phyloP scores from a whole-genome alignment of 2,797 vertebrate genomes.

The Steatocranus sp. region DNA sequence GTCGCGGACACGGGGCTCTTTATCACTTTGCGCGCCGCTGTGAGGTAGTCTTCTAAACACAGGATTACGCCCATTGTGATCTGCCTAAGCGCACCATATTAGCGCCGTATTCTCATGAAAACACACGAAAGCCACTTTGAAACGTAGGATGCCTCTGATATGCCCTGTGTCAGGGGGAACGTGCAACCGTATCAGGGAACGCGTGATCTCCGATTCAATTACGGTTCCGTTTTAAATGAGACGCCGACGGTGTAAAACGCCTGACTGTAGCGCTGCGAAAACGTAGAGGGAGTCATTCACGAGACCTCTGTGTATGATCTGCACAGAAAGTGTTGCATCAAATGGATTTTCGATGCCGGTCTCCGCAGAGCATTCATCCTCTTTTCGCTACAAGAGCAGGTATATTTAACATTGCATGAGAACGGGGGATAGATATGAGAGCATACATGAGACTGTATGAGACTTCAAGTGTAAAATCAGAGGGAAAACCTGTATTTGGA shows the following conservation, averaged over 20 bases:
- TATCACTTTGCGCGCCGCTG: conserved; percentile 16
- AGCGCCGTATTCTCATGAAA: conserved; percentile 53
- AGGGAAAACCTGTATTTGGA: conserved; percentile 4
- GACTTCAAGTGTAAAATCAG: conserved; percentile 15
- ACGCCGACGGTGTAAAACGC: conserved; percentile 37
- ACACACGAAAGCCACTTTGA: conserved; percentile 64
- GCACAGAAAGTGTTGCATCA: conserved; percentile 27
- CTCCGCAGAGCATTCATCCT: conserved; percentile 33
- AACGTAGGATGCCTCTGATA: conserved; percentile 57
- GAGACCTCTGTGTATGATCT: conserved; percentile 49
- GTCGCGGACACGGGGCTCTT: conserved; percentile 19
- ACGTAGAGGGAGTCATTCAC: conserved; percentile 53
- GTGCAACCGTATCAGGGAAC: conserved; percentile 13
- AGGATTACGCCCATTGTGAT: conserved; percentile 61
- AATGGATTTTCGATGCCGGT: conserved; percentile 35
- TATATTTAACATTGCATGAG: conserved; percentile 50
- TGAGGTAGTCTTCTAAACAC: conserved; percentile 55
- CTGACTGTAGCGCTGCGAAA: conserved; percentile 55
- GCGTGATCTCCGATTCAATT: conserved; percentile 65
- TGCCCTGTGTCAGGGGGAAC: conserved; percentile 45
- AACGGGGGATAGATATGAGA: conserved; percentile 15
- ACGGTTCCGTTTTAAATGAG: conserved; percentile 60
- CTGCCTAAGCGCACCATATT: conserved; percentile 51
- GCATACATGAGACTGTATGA: conserved; percentile 3
- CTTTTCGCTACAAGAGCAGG: neutral